Conservation (phyloP, 2,888 invertebrate genomes). For the Hermaeophaga mercurialis region DNA sequence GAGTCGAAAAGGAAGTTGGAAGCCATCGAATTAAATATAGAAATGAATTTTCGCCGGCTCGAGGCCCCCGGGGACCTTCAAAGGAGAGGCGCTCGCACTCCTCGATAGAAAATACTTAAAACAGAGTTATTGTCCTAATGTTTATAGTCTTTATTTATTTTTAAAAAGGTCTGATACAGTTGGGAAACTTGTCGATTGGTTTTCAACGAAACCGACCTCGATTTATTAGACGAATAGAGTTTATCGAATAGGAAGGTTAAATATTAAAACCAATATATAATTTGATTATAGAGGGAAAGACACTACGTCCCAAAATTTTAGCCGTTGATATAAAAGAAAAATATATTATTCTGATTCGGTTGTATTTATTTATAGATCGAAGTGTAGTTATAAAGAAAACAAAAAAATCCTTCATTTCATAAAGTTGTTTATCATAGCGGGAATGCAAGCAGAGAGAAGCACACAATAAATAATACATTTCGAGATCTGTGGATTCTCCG, state of each 20-base stretch:
- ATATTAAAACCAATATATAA: too few relatives aligned
- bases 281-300: too few relatives aligned
- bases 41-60: slow-evolving; percentile 47
- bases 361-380: too few relatives aligned
- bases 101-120: slow-evolving; percentile 45
- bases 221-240: too few relatives aligned
- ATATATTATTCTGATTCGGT: too few relatives aligned
- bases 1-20: slow-evolving; percentile 33
- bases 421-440: slow-evolving; percentile 3
- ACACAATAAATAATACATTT: slow-evolving; percentile 23
- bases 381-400: not conserved
- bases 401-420: slow-evolving; percentile 6
- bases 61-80: slow-evolving; percentile 2
- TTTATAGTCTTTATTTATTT: slow-evolving; percentile 36
- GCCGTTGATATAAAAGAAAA: too few relatives aligned
- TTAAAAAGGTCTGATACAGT: slow-evolving; percentile 7
- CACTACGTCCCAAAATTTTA: too few relatives aligned
- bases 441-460: slow-evolving; percentile 4
- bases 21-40: slow-evolving; percentile 52
- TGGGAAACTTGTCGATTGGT: not conserved
- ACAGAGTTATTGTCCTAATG: slow-evolving; percentile 46
- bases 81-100: slow-evolving; percentile 7
- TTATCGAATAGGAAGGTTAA: too few relatives aligned
- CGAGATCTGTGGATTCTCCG: slow-evolving; percentile 6
- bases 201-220: too few relatives aligned